phyloP scores from a whole-genome alignment of 2,797 vertebrate genomes.

The Sebastes oblongus region DNA sequence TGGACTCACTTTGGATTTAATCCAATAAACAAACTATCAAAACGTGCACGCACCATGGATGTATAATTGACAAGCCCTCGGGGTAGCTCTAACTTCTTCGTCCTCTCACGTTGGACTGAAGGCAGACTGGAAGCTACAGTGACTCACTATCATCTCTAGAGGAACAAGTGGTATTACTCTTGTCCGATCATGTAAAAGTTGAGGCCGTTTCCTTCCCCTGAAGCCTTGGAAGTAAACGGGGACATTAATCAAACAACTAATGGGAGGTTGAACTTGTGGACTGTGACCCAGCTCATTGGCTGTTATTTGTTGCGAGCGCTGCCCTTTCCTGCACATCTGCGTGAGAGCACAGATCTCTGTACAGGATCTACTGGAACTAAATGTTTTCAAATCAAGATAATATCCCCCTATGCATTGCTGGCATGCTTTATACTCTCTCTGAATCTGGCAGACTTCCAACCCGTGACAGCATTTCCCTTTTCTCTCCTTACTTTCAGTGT shows the following conservation, averaged over 20 bases:
- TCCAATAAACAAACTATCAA: no score
- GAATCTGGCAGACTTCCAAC: slow-evolving; percentile 54
- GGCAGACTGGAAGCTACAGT: background rate
- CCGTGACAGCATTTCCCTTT: slow-evolving; percentile 63
- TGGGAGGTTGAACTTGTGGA: slow-evolving; percentile 30
- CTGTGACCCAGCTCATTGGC: slow-evolving; percentile 42
- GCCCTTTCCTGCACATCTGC: slow-evolving; percentile 75
- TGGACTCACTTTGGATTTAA: no score
- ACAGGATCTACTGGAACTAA: slow-evolving; percentile 81
- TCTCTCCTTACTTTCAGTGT: slow-evolving; percentile 4
- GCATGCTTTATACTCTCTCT: slow-evolving; percentile 69
- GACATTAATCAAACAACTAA: slow-evolving; percentile 43
- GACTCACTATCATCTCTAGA: no score
- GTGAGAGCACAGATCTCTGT: slow-evolving; percentile 78
- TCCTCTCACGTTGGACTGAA: background rate
- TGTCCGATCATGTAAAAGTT: slow-evolving; percentile 2
- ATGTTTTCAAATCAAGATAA: slow-evolving; percentile 83
- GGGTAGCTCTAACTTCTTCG: no score
- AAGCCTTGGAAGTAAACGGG: slow-evolving; percentile 20
- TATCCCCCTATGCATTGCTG: slow-evolving; percentile 78
- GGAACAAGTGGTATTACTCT: background rate
- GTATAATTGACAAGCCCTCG: no score
- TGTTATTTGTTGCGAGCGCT: slow-evolving; percentile 21
- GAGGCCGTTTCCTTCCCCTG: slow-evolving; percentile 27
- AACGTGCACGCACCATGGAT: no score